Evolutionary conservation across 2,113 vertebrate genomes (phyloP), one percentile per base, ranked within the genome.

Genomic region (Chroicocephalus ridibundus): DNA sequence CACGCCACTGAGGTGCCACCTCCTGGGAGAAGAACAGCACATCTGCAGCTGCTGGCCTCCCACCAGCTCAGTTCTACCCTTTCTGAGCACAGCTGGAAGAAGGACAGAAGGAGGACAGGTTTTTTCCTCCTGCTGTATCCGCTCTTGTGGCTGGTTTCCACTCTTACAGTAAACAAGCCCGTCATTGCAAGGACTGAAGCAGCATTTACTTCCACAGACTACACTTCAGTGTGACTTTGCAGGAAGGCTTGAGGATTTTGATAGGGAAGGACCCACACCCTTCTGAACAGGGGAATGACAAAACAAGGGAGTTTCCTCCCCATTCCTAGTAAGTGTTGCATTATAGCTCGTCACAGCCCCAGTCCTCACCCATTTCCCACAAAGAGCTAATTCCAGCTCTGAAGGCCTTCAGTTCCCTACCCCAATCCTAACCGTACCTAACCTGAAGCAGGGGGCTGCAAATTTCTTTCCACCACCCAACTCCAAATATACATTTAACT

Each of bases 261-360:
- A 26, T 4, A 57, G 16, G 8, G 27, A 55, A 54, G 54, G 47
- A 27, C 47, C 81, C n/a, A 12, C 13, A 11, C 16, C 32, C 27
- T 46, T 57, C 55, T 2, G 3, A 64, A 69, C 11, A 57, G 8
- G 9, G 42, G 49, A 81, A 65, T 32, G 51, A 86, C 44, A 70
- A 82, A 81, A 69, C 55, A 57, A n/a, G 40, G 22, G 22, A 84
- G 32, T 31, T 85, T 32, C 40, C 26, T 51, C 68, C 42, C 60
- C 1, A 0, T 24, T 61, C 38, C 72, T 26, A 66, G 32, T 3
- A 42, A 66, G 29, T 1, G 0, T 49, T 55, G 69, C 70, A 22
- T 42, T 42, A 62, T 2, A 62, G 47, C 21, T 69, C 1, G 0
- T 36, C 11, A 7, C 7, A 22, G 70, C 21, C 70, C 36, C 70